Base-by-base conservation (phyloP, 2,113 vertebrate genomes). In the Echinops telfairi region DNA sequence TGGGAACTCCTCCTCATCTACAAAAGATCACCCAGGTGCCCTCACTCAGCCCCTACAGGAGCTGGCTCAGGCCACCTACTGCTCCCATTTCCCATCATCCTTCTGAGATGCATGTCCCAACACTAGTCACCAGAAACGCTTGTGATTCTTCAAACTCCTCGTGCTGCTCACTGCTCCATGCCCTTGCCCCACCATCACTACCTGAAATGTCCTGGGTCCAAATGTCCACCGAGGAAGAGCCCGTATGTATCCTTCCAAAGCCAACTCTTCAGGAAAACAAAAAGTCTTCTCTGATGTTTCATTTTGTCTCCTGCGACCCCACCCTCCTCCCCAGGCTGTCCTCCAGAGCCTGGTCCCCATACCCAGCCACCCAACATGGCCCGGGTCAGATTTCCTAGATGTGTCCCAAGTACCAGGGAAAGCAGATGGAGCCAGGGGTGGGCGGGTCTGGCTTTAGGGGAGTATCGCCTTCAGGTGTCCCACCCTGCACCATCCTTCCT, bases 401-500 rank as follows among this genome's bases (percentile, higher is more conserved):
- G 40, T 9, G 36, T 23, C 0, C 29, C 70, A 5, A 14, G 70
- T 9, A 15, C 70, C 14, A 36, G 80, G 53, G 17, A 43, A 77
- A 25, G 2, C 81, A 25, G 36, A 14, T 14, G 62, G 75, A 25
- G 43, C 47, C 15, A 0, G 2, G 29, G 20, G 5, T 31, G 11
- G 19, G 7, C 6, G 33, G 1, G 9, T 12, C 73, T 64, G 33
- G 27, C 40, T 12, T 0, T 0, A 11, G 0, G 16, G 0, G 3
- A 91, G 25, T n/a, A 85, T 58, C 36, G 1, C 16, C 27, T 0
- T 31, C 64, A 38, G 73, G 12, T 22, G 58, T 3, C 68, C 27
- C 22, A 86, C 53, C 75, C 2, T 20, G 31, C 31, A 17, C 23
- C 8, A 25, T 62, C 62, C 17, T 36, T 57, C 31, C 15, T 14